Base-by-base conservation (phyloP, 2,797 vertebrate genomes). In the Meda fulgida region DNA sequence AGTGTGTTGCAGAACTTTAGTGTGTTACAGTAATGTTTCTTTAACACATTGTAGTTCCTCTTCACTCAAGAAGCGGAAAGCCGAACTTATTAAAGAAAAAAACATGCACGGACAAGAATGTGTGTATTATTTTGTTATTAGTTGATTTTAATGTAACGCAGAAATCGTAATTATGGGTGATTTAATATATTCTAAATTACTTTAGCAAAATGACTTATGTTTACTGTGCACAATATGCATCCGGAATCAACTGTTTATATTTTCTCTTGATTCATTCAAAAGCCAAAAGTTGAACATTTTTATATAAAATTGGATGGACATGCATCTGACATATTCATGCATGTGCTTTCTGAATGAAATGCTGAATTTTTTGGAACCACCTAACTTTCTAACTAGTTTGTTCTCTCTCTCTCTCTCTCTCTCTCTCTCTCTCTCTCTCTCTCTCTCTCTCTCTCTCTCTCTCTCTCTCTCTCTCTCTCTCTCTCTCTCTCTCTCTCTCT, bases 371-470 rank as follows among this genome's bases (percentile, higher is more conserved):
- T 81, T n/a, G 5, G 58, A 71, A 58, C 1, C 51, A 31, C 26
- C 53, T 46, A 53, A 31, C 53, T 40, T 43, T 85, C 36, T 77
- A 34, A 58, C 65, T 21, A 13, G 29, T 88, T 36, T 84, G 51
- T 73, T 65, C 8, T 72, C 11, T 88, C 9, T 66, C 3, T 78
- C 6, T 38, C 5, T 38, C 6, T 36, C 34, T 34, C 34, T 34
- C 34, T 34, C 34, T n/a, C n/a, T n/a, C n/a, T n/a, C n/a, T n/a
- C n/a, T 65, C 8, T 72, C 11, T 88, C 9, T 66, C 3, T 78
- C 6, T 38, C 5, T 38, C 6, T 65, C 8, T 72, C 11, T 88
- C 9, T 66, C 3, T 78, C 6, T 38, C 5, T 38, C 6, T n/a
- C n/a, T n/a, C n/a, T n/a, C n/a, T n/a, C n/a, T n/a, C 34, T 34